Evolutionary conservation across 2,888 invertebrate species (phyloP).

Genomic region (Thereva nobilitata): DNA sequence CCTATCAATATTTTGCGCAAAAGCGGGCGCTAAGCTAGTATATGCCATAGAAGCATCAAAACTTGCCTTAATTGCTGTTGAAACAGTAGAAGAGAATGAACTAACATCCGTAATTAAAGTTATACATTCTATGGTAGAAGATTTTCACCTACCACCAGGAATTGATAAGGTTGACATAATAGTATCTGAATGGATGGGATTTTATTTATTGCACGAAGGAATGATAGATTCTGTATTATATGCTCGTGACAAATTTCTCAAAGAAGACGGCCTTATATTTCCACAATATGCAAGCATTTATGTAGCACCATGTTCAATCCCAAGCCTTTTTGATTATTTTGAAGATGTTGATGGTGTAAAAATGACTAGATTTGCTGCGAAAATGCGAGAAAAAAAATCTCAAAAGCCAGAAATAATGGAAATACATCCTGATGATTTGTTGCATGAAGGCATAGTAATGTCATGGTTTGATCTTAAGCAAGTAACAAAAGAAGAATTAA

Average conservation of each 20-base stretch:
- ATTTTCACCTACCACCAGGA: slow-evolving; percentile 43
- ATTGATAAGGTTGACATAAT: slow-evolving; percentile 81
- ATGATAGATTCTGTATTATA: slow-evolving; percentile 89
- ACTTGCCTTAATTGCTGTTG: slow-evolving; percentile 66
- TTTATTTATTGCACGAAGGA: slow-evolving; percentile 91
- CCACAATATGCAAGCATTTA: slow-evolving; percentile 69
- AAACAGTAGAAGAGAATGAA: slow-evolving; percentile 73
- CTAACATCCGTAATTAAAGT: slow-evolving; percentile 71
- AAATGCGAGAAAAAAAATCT: slow-evolving; percentile 66
- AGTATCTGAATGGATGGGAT: slow-evolving; percentile 98
- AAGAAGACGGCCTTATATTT: slow-evolving; percentile 73
- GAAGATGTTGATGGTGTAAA: slow-evolving; percentile 76
- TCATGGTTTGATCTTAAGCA: slow-evolving; percentile 71
- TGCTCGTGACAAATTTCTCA: slow-evolving; percentile 81
- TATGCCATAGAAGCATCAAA: slow-evolving; percentile 84
- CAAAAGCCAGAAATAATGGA: slow-evolving; percentile 68
- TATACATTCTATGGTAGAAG: slow-evolving; percentile 71
- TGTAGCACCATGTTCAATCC: slow-evolving; percentile 60
- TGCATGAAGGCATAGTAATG: slow-evolving; percentile 68
- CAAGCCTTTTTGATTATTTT: slow-evolving; percentile 75
- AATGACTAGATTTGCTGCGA: slow-evolving; percentile 69
- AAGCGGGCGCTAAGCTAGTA: slow-evolving; percentile 84
- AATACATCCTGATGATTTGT: slow-evolving; percentile 63
- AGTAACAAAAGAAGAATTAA: slow-evolving; percentile 64
- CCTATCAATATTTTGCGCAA: slow-evolving; percentile 84